Evolutionary conservation across 92 coral and sea anemone species (phyloP), one percentile per base, ranked within the genome.

Genomic region (Galaxea fascicularis): DNA sequence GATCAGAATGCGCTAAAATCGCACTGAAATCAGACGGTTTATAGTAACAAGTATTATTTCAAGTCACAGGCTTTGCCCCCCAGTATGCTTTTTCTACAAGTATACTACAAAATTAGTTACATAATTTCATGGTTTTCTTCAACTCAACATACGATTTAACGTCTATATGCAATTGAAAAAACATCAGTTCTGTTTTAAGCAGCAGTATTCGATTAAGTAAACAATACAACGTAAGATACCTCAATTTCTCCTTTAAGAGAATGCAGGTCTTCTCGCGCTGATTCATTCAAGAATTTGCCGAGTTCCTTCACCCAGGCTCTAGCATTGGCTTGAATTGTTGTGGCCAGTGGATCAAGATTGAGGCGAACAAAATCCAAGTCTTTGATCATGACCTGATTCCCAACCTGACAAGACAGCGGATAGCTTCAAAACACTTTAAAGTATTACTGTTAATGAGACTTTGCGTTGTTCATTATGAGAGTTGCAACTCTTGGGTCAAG

Each of bases 281-380:
- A 94, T 51, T 96, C 98, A 65, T 96, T 96, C 65, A 96, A 86
- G 81, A 94, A 88, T 78, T 93, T 95, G 60, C 97, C 98, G 73
- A 96, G 93, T 77, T 96, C 99, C 86, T 94, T 96, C 22, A 96
- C 95, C 99, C 99, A 96, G 22, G 99, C 99, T 45, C 99, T 92
- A 0, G 99, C 99, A 82, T 96, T 96, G 4, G 95, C 93, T 70
- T 96, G 99, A 35, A 96, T 95, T 52, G 99, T 96, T 52, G 90
- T 83, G 17, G 99, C 99, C 46, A 96, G 92, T 13, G 99, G 99
- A 26, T 96, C 99, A 46, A 96, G 89, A 88, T 96, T 95, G 31
- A 96, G 99, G 65, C 95, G 90, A 78, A 94, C 95, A 56, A 96
- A 96, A 52, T 96, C 99, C 20, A 93, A 77, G 60, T 96, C 99